Evolutionary conservation across 2,888 invertebrate species (phyloP).

Genomic region (Mylabris sibirica): DNA sequence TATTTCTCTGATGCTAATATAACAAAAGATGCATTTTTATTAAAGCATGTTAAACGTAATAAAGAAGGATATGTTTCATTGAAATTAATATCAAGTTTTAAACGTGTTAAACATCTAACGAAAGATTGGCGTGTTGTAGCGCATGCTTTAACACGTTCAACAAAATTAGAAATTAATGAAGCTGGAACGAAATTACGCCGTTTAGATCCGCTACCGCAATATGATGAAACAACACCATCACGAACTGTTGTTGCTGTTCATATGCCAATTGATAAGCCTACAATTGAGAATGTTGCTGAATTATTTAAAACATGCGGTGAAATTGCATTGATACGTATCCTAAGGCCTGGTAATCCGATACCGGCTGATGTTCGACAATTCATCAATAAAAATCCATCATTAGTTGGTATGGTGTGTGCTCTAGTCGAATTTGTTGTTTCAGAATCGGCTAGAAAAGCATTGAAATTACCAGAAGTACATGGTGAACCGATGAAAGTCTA

Average conservation of each 20-base stretch:
- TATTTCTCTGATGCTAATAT: conserved; percentile 97
- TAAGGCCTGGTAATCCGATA: conserved; percentile 87
- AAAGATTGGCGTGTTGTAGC: conserved; percentile 95
- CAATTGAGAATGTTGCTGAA: conserved; percentile 91
- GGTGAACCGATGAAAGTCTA: conserved; percentile 73
- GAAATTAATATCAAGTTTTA: conserved; percentile 94
- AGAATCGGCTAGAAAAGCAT: conserved; percentile 83
- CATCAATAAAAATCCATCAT: conserved; percentile 87
- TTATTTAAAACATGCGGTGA: conserved; percentile 89
- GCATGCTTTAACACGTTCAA: conserved; percentile 79
- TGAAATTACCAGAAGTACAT: conserved; percentile 71
- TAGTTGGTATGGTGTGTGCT: conserved; percentile 86
- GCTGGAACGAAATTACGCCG: conserved; percentile 89
- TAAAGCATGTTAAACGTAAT: conserved; percentile 93
- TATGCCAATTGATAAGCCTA: conserved; percentile 83
- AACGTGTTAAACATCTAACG: conserved; percentile 91
- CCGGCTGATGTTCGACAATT: conserved; percentile 92
- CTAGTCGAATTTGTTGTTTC: conserved; percentile 91
- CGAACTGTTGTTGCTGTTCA: conserved; percentile 88
- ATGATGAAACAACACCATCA: conserved; percentile 92
- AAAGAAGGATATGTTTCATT: conserved; percentile 95
- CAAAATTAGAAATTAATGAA: conserved; percentile 87
- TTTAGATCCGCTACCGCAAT: conserved; percentile 83
- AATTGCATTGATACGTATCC: conserved; percentile 85
- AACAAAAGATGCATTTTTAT: conserved; percentile 91